phyloP scores from a whole-genome alignment of 2,888 invertebrate genomes.

The Coenonympha arcania region DNA sequence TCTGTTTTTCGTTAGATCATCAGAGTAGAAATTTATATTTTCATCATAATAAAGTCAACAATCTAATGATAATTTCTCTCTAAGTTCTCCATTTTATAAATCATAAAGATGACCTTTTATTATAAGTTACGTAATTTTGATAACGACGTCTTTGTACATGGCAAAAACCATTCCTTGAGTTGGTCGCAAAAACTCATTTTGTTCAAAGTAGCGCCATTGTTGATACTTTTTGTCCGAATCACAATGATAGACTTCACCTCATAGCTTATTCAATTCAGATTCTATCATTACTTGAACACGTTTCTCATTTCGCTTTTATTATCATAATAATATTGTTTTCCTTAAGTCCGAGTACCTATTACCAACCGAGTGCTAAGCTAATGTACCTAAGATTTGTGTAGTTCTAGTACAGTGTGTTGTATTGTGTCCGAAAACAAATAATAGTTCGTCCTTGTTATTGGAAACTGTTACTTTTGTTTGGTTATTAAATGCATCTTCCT shows the following conservation, averaged over 20 bases:
- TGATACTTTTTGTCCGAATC: slow-evolving; percentile 10
- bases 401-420: not conserved
- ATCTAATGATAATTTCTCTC: too few relatives aligned
- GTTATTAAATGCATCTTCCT: not conserved
- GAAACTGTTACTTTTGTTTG: not conserved
- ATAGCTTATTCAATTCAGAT: slow-evolving; percentile 7
- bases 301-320: slow-evolving; percentile 7
- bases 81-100: too few relatives aligned
- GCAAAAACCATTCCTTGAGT: slow-evolving; percentile 26
- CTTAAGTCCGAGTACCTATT: not conserved
- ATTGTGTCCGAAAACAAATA: not conserved
- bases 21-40: too few relatives aligned
- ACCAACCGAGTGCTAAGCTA: too few relatives aligned
- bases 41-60: too few relatives aligned
- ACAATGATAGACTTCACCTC: slow-evolving; percentile 8
- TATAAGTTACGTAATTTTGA: slow-evolving; percentile 26
- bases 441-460: not conserved
- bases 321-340: slow-evolving; percentile 2
- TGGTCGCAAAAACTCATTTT: slow-evolving; percentile 11
- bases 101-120: slow-evolving; percentile 17
- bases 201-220: slow-evolving; percentile 5
- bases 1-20: too few relatives aligned
- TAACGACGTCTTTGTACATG: slow-evolving; percentile 23
- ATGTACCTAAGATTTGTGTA: not conserved
- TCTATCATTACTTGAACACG: slow-evolving; percentile 5